Conservation (phyloP, 2,888 invertebrate genomes). For the Tiliacea citrago region DNA sequence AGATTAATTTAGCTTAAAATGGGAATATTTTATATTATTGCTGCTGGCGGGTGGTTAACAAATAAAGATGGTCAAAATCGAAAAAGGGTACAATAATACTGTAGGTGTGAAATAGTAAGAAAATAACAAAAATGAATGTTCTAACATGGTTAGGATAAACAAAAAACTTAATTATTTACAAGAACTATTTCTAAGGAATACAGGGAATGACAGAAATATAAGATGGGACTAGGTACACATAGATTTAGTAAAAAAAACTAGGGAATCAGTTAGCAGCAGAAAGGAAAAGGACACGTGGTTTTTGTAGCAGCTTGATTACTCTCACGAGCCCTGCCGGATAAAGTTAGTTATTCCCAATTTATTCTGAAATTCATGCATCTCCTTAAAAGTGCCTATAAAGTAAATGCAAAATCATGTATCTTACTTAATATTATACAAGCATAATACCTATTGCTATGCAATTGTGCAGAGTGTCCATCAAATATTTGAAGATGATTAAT, state of each 20-base stretch:
- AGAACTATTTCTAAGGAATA: not conserved
- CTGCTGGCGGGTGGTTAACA: too few relatives aligned
- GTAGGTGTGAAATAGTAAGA: not conserved
- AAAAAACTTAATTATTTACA: not conserved
- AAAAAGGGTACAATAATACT: too few relatives aligned
- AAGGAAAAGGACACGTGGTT: accelerated
- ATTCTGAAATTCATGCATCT: not conserved
- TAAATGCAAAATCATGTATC: not conserved
- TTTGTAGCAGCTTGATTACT: too few relatives aligned
- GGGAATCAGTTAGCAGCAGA: not conserved
- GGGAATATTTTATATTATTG: too few relatives aligned
- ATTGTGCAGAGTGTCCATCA: not conserved
- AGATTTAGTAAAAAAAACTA: not conserved
- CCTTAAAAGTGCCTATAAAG: not conserved
- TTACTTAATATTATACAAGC: not conserved
- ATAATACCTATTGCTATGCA: not conserved
- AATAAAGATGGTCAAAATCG: too few relatives aligned
- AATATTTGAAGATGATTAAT: conserved; percentile 13
- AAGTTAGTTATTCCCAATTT: not conserved
- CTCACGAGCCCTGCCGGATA: not conserved
- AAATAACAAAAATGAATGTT: not conserved
- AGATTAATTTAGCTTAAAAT: not conserved
- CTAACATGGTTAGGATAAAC: not conserved
- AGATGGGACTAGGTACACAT: not conserved
- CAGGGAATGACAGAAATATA: not conserved